phyloP scores from a whole-genome alignment of 2,797 vertebrate species.

The Merluccius polli region DNA sequence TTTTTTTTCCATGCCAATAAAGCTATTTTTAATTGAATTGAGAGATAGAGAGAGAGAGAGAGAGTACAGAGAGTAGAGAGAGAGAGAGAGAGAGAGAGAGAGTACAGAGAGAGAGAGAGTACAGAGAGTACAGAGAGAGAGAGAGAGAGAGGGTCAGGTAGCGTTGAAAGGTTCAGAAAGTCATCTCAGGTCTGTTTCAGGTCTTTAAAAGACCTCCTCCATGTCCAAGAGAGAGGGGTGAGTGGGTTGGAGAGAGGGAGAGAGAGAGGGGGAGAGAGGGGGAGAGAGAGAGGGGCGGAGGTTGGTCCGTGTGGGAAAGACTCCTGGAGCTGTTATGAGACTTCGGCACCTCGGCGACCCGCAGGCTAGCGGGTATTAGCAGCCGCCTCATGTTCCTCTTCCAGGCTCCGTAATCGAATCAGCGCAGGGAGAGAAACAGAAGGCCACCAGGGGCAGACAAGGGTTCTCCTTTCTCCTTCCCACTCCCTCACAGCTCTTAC shows the following conservation, averaged over 20 bases:
- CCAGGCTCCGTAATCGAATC: constrained; percentile 53
- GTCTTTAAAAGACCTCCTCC: constrained; percentile 3
- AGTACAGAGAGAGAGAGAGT: too few relatives aligned
- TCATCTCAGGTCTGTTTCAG: background rate
- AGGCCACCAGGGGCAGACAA: constrained; percentile 36
- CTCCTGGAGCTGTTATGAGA: constrained; percentile 23
- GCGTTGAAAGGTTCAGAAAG: constrained; percentile 27
- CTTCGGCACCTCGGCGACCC: constrained; percentile 43
- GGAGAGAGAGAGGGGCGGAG: constrained; percentile 9
- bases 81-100: too few relatives aligned
- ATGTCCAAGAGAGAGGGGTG: background rate
- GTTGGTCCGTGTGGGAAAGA: constrained; percentile 14
- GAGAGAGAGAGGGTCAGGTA: background rate
- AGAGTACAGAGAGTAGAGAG: too few relatives aligned
- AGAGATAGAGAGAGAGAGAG: too few relatives aligned
- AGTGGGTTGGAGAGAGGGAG: background rate
- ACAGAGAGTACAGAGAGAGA: too few relatives aligned
- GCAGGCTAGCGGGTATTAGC: constrained; percentile 34
- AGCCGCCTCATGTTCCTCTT: constrained; percentile 31
- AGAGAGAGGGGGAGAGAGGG: constrained; percentile 22
- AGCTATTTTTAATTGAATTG: too few relatives aligned
- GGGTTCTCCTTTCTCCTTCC: constrained; percentile 29
- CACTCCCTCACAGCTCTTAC: constrained; percentile 20
- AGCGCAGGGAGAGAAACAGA: constrained; percentile 33
- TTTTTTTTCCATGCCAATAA: too few relatives aligned